Evolutionary conservation across 1,140 invertebrate species (phyloP).

Genomic region (Drosophila paulistorum): DNA sequence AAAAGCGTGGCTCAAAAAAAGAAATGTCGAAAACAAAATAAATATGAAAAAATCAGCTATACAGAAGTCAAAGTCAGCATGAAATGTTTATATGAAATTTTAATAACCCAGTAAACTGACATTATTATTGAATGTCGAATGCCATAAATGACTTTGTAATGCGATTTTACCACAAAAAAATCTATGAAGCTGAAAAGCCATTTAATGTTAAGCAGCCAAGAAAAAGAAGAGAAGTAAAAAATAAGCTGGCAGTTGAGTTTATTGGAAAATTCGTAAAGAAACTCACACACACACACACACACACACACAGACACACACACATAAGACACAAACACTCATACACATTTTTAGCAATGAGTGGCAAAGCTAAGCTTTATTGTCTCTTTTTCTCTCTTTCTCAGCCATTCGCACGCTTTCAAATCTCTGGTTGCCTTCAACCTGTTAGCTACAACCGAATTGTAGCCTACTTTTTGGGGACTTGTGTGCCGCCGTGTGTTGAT

Average conservation of each 20-base stretch:
- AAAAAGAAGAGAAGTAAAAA: constrained; percentile 16
- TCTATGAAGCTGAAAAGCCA: constrained; percentile 62
- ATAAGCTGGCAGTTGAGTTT: constrained; percentile 67
- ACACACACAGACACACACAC: background rate
- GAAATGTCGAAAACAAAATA: constrained; percentile 41
- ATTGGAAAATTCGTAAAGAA: constrained; percentile 62
- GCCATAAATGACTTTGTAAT: constrained; percentile 61
- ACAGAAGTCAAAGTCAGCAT: constrained; percentile 32
- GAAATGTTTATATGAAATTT: constrained; percentile 70
- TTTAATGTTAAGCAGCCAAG: constrained; percentile 56
- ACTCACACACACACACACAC: constrained; percentile 27
- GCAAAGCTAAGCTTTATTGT: constrained; percentile 69
- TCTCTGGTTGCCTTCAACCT: constrained; percentile 71
- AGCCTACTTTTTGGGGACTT: constrained; percentile 34
- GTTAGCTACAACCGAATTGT: constrained; percentile 48
- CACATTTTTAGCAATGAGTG: constrained; percentile 25
- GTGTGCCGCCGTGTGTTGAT: constrained; percentile 32
- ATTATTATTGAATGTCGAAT: constrained; percentile 70
- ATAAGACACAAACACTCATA: constrained; percentile 6
- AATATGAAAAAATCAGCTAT: constrained; percentile 10
- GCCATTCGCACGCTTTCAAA: constrained; percentile 61
- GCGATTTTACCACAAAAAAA: constrained; percentile 27
- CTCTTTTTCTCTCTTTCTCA: constrained; percentile 33
- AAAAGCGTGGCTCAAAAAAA: background rate
- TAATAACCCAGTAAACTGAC: constrained; percentile 73